Evolutionary conservation across 2,797 vertebrate genomes (phyloP).

Genomic region (Chaetophractus vellerosus): DNA sequence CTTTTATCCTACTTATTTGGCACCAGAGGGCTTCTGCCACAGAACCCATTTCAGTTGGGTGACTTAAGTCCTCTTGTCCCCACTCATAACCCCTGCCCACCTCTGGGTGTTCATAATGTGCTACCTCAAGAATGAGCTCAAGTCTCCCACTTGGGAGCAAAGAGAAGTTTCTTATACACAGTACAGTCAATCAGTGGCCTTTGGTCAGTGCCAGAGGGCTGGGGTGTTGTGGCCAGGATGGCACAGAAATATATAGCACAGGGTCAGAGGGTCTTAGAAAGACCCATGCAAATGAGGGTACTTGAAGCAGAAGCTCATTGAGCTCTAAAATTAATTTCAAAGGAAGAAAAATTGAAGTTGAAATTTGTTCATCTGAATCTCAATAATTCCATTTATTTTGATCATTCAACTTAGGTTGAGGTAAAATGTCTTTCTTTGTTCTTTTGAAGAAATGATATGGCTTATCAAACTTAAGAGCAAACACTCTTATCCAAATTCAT

Average conservation of each 20-base stretch:
- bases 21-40: background rate
- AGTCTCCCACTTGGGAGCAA: background rate
- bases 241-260: too few relatives aligned
- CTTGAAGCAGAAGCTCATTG: background rate
- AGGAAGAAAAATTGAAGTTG: background rate
- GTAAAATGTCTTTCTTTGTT: constrained; percentile 1
- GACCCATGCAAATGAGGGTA: background rate
- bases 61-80: background rate
- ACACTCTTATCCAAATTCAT: background rate
- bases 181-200: background rate
- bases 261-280: background rate
- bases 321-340: constrained; percentile 2
- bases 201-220: background rate
- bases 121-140: background rate
- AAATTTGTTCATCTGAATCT: background rate
- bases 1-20: background rate
- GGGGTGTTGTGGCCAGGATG: too few relatives aligned
- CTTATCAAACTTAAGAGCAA: background rate
- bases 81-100: accelerated
- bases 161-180: background rate
- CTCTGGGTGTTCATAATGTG: accelerated
- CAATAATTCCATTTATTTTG: background rate
- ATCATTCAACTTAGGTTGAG: background rate
- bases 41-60: too few relatives aligned
- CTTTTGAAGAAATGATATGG: background rate